Base-by-base conservation (phyloP, 64 coral and sea anemone species). In the Cladopsammia gracilis region DNA sequence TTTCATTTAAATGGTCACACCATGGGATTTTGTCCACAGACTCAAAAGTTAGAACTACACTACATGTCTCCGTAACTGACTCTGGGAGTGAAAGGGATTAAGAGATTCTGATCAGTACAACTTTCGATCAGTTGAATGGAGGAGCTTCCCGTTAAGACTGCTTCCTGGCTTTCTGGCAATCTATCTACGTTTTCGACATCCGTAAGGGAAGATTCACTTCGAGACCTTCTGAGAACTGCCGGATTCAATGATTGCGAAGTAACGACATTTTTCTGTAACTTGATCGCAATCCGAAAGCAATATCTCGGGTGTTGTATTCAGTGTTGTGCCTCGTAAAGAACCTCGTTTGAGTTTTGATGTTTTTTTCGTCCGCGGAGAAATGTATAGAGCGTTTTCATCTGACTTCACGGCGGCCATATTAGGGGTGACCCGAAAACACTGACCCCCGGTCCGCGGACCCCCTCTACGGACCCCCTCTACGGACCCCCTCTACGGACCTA, bases 291-390 rank as follows among this genome's bases (percentile, higher is more conserved):
- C 80, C 20, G 80, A 68, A 7, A 84, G 61, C 12, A 84, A 67
- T 23, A 84, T 84, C 80, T 84, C 60, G 3, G 80, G 80, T n/a
- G 80, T 84, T 62, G 15, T 67, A 84, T 15, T 6, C 4, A 84
- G 80, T 47, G 80, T 68, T 14, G 62, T n/a, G 60, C 80, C 80
- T 5, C 42, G 42, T 11, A 84, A 9, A 49, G 80, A 67, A 50
- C 80, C 80, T 68, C 80, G 18, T 84, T 84, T 84, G 15, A 84
- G 42, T 47, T 84, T 84, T 24, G 80, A 84, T 84, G 45, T 14
- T 67, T 19, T 19, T 84, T 45, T 84, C 62, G 42, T 84, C 80
- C 19, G 46, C 44, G 2, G 80, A 84, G 45, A 84, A 84, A 67
- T 84, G 80, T 67, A 84, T 22, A n/a, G n/a, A n/a, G n/a, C n/a